Evolutionary conservation across 2,113 vertebrate species (phyloP), one percentile per base, ranked within the genome.

Genomic region (Zapornia atra): DNA sequence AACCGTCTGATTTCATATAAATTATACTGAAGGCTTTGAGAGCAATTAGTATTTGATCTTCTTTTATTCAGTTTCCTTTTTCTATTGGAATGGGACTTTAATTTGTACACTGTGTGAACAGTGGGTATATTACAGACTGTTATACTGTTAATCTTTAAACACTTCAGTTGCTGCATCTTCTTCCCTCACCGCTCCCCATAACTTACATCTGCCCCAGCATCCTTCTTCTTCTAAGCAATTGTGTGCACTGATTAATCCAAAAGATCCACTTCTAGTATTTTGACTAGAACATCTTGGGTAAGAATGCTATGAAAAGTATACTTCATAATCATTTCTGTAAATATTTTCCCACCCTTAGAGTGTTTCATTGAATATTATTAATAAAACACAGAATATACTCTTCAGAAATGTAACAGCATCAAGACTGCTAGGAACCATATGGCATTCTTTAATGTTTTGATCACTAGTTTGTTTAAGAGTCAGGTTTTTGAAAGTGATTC

Each of bases 361-460:
- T 66, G 57, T n/a, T 92, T 83, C 76, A 75, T 1, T 78, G 75
- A 88, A 20, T 82, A 72, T 90, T 75, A 93, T 90, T 92, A 97
- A 90, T 71, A 95, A 84, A 95, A 84, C 91, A 83, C 26, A 66
- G 76, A 90, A 92, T 68, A 93, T 61, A 92, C 28, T 71, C 69
- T 69, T 81, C 65, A 82, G 69, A 95, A 84, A 71, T 61, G 5
- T 7, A 90, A 86, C 78, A 86, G 72, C 61, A 3, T 70, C 65
- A 50, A 72, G 64, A 88, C 53, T 86, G 57, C 76, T 86, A 84
- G 88, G 42, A 95, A 70, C 94, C 95, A 96, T 95, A 96, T 93
- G 91, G 94, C 86, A 92, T 82, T 91, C 92, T 82, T 94, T 48
- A 75, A 71, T 95, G 88, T 97, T 97, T 96, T 95, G 94, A 97